Evolutionary conservation across 2,113 vertebrate genomes (phyloP).

Genomic region (Dicaeum eximium): DNA sequence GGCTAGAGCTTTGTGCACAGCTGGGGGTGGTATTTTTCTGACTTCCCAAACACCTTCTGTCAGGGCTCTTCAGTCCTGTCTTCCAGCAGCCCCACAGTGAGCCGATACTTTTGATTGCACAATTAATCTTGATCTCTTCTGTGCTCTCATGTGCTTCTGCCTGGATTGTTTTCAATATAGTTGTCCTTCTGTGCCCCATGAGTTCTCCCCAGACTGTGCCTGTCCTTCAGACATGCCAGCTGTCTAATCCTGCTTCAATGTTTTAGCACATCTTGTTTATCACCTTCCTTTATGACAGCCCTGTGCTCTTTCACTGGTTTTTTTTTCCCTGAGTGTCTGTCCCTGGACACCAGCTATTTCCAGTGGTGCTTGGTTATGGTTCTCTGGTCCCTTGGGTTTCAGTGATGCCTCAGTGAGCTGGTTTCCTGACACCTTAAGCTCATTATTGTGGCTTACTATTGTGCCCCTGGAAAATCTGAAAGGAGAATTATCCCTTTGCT

Average conservation of each 20-base stretch:
- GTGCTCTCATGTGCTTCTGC: background rate
- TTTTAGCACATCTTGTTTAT: background rate
- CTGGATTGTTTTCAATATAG: background rate
- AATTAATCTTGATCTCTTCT: background rate
- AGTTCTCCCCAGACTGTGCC: background rate
- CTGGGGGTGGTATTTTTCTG: background rate
- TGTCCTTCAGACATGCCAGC: background rate
- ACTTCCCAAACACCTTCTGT: background rate
- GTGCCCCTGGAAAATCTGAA: background rate
- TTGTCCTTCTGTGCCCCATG: background rate
- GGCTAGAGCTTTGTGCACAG: background rate
- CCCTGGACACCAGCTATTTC: background rate
- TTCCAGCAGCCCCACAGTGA: background rate
- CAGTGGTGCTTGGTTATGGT: background rate
- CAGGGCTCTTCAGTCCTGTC: background rate
- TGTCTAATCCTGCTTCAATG: background rate
- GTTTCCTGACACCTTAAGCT: background rate
- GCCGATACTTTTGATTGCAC: background rate
- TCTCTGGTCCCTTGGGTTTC: background rate
- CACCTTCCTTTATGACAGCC: background rate
- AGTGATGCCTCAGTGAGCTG: background rate
- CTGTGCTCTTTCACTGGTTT: rapidly evolving
- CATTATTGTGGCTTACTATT: background rate
- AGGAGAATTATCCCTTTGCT: background rate
- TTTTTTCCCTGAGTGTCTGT: background rate